These are phyloP conservation scores for Atherinosoma microstoma DNA, from an alignment of 2,797 vertebrate genomes.

Conservation along the genomic window DNA sequence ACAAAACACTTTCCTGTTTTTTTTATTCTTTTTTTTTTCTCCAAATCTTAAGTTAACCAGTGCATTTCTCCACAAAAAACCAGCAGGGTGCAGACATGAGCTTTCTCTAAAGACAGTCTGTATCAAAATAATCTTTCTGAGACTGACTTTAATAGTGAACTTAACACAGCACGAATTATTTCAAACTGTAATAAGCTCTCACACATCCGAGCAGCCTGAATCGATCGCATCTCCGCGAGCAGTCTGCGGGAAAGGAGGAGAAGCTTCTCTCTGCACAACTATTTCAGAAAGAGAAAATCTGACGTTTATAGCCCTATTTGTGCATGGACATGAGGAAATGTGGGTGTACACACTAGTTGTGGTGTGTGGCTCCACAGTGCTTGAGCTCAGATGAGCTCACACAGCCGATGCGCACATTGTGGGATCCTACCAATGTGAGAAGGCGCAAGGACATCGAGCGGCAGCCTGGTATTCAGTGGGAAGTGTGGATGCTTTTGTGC, in stretches of 20 bases:
- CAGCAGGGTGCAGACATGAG: constrained; percentile 92
- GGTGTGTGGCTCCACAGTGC: constrained; percentile 67
- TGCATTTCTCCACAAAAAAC: constrained; percentile 70
- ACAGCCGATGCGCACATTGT: constrained; percentile 74
- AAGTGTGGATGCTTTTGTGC: constrained; percentile 68
- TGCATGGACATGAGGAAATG: constrained; percentile 55
- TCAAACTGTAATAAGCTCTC: neutral
- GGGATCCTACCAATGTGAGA: constrained; percentile 73
- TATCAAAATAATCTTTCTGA: constrained; percentile 55
- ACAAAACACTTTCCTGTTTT: neutral
- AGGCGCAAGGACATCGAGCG: constrained; percentile 70
- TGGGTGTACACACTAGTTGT: constrained; percentile 75
- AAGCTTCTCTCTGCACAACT: constrained; percentile 24
- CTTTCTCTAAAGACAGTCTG: constrained; percentile 71
- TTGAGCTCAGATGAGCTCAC: constrained; percentile 80
- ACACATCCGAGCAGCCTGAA: constrained; percentile 1
- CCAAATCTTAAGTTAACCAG: constrained; percentile 20
- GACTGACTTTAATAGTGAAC: constrained; percentile 54
- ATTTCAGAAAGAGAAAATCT: constrained; percentile 48
- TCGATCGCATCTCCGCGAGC: neutral
- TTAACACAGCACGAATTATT: constrained; percentile 34
- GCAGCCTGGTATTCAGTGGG: constrained; percentile 47
- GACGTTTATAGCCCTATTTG: constrained; percentile 63
- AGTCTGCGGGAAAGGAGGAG: neutral
- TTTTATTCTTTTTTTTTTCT: constrained; percentile 8